Conservation (phyloP, 2,888 invertebrate genomes). For the Dinocampus coccinellae region DNA sequence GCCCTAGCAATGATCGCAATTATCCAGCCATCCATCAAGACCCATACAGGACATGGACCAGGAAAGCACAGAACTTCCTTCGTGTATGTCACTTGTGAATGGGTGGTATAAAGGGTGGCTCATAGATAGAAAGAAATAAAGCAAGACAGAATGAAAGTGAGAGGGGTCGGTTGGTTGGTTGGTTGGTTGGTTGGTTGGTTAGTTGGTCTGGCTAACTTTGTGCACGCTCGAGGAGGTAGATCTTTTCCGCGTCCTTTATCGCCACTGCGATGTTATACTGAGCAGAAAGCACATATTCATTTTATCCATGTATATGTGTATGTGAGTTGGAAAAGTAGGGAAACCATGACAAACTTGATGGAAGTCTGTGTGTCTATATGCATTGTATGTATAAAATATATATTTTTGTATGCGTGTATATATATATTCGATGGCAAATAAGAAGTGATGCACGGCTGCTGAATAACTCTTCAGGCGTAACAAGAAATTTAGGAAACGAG, state of each 20-base stretch:
- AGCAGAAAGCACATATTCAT: slow-evolving; percentile 9
- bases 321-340: background rate
- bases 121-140: slow-evolving; percentile 17
- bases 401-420: background rate
- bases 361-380: background rate
- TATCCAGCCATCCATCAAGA: slow-evolving; percentile 46
- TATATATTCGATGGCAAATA: background rate
- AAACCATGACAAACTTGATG: background rate
- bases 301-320: background rate
- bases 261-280: slow-evolving; percentile 18
- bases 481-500: background rate
- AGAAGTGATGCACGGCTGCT: background rate
- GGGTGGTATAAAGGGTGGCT: background rate
- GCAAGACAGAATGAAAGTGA: background rate
- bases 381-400: background rate
- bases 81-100: slow-evolving; percentile 13
- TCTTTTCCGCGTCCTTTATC: slow-evolving; percentile 28
- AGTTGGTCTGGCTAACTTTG: slow-evolving; percentile 10
- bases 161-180: background rate
- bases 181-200: too few relatives aligned
- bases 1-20: slow-evolving; percentile 46
- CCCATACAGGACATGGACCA: slow-evolving; percentile 24
- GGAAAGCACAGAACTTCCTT: slow-evolving; percentile 33
- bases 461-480: slow-evolving; percentile 1
- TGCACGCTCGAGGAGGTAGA: slow-evolving; percentile 22